Conservation (phyloP, 2,113 vertebrate genomes). For the Leptocoma aspasia region DNA sequence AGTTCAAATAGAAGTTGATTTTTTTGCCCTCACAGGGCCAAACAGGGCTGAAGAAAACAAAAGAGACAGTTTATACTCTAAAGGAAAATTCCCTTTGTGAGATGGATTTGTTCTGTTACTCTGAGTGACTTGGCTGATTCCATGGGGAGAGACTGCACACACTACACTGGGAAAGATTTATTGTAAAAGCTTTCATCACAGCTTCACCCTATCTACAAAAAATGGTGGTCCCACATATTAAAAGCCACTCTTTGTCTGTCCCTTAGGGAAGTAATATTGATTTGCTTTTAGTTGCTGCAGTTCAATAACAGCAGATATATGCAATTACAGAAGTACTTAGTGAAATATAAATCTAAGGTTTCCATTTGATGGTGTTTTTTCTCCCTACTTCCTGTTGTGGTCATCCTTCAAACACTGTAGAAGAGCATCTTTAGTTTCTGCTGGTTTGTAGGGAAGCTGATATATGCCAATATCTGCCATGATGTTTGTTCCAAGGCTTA, state of each 20-base stretch:
- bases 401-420: not conserved
- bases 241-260: not conserved
- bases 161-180: not conserved
- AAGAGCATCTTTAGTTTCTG: not conserved
- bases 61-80: not conserved
- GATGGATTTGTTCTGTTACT: not conserved
- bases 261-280: not conserved
- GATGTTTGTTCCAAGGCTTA: not conserved
- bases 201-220: not conserved
- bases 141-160: not conserved
- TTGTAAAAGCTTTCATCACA: not conserved
- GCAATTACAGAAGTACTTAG: not conserved
- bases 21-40: not conserved
- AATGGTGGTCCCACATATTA: not conserved
- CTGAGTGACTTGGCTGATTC: not conserved
- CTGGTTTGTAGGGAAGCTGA: not conserved
- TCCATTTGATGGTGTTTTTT: not conserved
- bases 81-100: not conserved
- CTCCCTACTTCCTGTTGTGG: not conserved
- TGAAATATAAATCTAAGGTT: not conserved
- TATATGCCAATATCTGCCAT: not conserved
- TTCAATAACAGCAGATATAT: not conserved
- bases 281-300: constrained; percentile 20
- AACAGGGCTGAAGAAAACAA: not conserved
- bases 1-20: not conserved